Conservation (phyloP, 2,113 vertebrate genomes). For the Macrotus californicus region DNA sequence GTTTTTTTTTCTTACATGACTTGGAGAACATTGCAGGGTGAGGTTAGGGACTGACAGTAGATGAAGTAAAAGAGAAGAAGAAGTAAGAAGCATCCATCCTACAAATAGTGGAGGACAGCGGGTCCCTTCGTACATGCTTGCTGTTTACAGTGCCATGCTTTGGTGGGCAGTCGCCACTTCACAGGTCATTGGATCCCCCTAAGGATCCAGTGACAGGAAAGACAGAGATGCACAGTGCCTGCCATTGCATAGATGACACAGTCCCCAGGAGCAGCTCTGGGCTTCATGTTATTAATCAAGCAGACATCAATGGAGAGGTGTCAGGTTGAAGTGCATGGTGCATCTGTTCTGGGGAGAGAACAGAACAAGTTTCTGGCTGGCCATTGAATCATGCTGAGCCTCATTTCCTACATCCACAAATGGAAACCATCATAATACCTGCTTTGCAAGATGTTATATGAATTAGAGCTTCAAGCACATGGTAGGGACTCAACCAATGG, state of each 20-base stretch:
- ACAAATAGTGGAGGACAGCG: accelerated
- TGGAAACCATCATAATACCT: background rate
- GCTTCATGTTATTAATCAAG: background rate
- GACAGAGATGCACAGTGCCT: background rate
- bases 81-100: background rate
- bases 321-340: background rate
- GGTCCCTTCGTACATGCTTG: accelerated
- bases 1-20: background rate
- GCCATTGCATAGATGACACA: background rate
- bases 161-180: background rate
- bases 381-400: too few species aligned
- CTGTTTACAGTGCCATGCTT: too few species aligned
- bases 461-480: background rate
- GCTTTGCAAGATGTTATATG: background rate
- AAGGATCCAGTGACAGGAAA: background rate
- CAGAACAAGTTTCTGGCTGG: background rate
- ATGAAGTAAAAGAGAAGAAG: background rate
- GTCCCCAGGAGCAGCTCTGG: too few species aligned
- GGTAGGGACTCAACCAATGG: background rate
- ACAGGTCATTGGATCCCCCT: background rate
- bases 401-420: background rate
- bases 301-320: background rate
- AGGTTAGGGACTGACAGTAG: background rate
- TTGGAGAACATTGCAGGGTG: background rate
- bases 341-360: background rate